These are phyloP conservation scores for Bruchidius siliquastri DNA, from an alignment of 2,888 invertebrate species.

Conservation along the genomic window DNA sequence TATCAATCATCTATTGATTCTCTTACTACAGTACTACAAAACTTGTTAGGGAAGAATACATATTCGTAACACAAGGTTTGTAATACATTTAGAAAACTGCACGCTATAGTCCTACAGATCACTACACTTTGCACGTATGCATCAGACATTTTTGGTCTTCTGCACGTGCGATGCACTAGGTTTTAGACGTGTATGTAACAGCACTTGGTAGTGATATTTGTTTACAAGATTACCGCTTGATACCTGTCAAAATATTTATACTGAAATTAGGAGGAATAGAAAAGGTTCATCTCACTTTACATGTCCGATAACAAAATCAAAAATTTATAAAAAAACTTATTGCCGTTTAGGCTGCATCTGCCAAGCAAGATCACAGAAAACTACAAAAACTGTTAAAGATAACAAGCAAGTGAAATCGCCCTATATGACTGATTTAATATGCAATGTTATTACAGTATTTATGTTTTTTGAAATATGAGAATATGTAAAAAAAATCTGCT, in stretches of 20 bases:
- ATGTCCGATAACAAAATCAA: no score
- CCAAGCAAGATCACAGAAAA: no score
- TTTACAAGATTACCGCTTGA: neutral
- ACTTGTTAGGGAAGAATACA: neutral
- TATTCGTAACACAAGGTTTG: conserved; percentile 5
- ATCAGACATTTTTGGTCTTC: neutral
- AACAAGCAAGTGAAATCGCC: no score
- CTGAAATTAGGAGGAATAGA: no score
- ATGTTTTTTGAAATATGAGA: no score
- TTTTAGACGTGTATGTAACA: neutral
- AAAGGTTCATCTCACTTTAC: no score
- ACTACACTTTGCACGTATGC: neutral
- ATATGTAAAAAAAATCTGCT: no score
- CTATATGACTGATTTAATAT: no score
- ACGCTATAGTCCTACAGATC: conserved; percentile 1
- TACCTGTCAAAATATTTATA: neutral
- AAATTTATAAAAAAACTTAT: no score
- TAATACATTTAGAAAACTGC: conserved; percentile 2
- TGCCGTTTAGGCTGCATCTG: no score
- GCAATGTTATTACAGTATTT: no score
- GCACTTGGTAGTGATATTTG: neutral
- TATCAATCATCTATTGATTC: neutral
- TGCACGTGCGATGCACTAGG: neutral
- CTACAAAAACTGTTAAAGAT: no score
- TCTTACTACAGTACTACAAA: neutral